Conservation (phyloP, 2,797 vertebrate species). For the Sebastes vulpes region DNA sequence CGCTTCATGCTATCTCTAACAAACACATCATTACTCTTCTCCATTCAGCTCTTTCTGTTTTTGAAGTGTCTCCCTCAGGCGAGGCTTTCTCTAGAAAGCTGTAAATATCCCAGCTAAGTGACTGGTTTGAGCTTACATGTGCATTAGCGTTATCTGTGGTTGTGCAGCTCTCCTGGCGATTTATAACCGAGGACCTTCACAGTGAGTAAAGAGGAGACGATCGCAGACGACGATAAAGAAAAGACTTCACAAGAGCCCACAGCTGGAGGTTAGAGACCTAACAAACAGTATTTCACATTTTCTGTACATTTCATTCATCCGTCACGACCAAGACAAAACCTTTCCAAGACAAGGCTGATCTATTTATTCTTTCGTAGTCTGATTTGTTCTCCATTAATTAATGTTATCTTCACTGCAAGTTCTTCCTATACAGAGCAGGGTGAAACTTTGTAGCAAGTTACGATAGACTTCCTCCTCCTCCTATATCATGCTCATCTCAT, state of each 20-base stretch:
- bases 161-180: slow-evolving; percentile 50
- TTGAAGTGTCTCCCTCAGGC: slow-evolving; percentile 53
- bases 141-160: slow-evolving; percentile 68
- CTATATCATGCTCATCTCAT: not conserved
- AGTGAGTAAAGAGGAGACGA: slow-evolving; percentile 42
- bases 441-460: not conserved
- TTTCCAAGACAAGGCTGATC: not conserved
- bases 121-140: slow-evolving; percentile 61
- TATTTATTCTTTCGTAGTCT: not conserved
- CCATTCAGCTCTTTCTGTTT: slow-evolving; percentile 59
- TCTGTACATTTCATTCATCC: slow-evolving; percentile 1
- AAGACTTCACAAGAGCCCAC: slow-evolving; percentile 31
- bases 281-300: slow-evolving; percentile 9
- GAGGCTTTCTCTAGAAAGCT: slow-evolving; percentile 50
- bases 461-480: not conserved
- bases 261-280: slow-evolving; percentile 27
- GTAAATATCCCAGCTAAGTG: slow-evolving; percentile 71
- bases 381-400: not conserved
- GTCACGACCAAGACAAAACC: slow-evolving; percentile 13
- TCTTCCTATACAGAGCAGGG: not conserved
- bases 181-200: slow-evolving; percentile 49
- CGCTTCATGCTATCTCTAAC: slow-evolving; percentile 54
- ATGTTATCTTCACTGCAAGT: not conserved
- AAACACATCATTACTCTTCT: slow-evolving; percentile 63
- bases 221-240: slow-evolving; percentile 33